These are phyloP conservation scores for Carassius auratus DNA, from an alignment of 2,113 vertebrate genomes.

Conservation along the genomic window DNA sequence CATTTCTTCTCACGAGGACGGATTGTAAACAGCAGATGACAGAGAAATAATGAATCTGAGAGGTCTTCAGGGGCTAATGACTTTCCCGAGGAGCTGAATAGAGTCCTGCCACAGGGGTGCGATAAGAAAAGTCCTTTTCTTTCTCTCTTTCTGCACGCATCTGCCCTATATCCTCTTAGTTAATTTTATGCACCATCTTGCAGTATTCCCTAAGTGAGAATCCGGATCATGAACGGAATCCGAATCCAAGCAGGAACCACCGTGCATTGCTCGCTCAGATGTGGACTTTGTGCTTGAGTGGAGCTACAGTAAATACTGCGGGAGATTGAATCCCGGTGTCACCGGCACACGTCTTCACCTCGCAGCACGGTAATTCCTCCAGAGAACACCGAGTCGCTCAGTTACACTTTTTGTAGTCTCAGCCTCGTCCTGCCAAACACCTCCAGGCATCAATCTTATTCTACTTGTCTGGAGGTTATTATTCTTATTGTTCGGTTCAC, in stretches of 20 bases:
- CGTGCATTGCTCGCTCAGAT: constrained; percentile 30
- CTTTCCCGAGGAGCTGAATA: constrained; percentile 3
- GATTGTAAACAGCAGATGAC: constrained; percentile 38
- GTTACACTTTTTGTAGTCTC: constrained; percentile 43
- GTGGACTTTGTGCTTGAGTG: constrained; percentile 28
- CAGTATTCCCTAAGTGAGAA: constrained; percentile 65
- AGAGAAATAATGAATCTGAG: constrained; percentile 52
- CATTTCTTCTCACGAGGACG: constrained; percentile 11
- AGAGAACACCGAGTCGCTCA: constrained; percentile 49
- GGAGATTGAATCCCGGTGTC: constrained; percentile 56
- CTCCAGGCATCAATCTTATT: constrained; percentile 20
- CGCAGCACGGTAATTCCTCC: constrained; percentile 59
- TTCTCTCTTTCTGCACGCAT: constrained; percentile 1
- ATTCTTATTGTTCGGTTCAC: no score
- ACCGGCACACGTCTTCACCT: constrained; percentile 60
- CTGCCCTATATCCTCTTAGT: constrained; percentile 52
- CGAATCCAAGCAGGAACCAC: neutral
- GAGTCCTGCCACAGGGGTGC: constrained; percentile 14
- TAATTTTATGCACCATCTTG: constrained; percentile 77
- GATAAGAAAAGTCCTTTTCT: constrained; percentile 30
- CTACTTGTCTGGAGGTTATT: no score
- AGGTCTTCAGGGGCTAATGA: constrained; percentile 35
- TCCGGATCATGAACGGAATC: constrained; percentile 56
- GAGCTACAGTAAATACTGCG: constrained; percentile 66
- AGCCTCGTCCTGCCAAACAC: constrained; percentile 46